Conservation (phyloP, 1,140 invertebrate species). For the Scaptodrosophila lebanonensis region DNA sequence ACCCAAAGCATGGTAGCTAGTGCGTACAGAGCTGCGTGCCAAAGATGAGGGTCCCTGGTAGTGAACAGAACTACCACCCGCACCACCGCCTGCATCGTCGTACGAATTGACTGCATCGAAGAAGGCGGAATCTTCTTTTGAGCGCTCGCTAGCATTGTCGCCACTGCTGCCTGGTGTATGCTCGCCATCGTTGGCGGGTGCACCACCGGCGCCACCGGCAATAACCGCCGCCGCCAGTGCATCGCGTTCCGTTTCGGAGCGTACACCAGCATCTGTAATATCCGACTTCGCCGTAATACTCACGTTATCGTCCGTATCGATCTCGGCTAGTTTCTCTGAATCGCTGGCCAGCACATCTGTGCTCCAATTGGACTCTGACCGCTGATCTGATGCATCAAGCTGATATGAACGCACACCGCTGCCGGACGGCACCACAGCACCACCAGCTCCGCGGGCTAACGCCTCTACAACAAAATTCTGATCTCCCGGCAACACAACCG, state of each 20-base stretch:
- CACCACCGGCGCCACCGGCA: conserved; percentile 15
- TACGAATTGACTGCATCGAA: conserved; percentile 69
- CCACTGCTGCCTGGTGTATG: conserved; percentile 52
- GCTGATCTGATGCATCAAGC: conserved; percentile 91
- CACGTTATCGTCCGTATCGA: conserved; percentile 88
- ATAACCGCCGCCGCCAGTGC: neutral
- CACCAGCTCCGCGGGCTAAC: conserved; percentile 34
- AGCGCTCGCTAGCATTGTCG: conserved; percentile 66
- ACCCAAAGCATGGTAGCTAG: conserved; percentile 62
- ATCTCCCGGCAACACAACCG: conserved; percentile 73
- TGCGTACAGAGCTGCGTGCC: conserved; percentile 67
- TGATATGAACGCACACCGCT: conserved; percentile 11
- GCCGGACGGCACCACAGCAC: neutral
- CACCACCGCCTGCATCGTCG: conserved; percentile 51
- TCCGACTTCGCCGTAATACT: conserved; percentile 86
- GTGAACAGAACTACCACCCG: conserved; percentile 15
- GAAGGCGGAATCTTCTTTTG: conserved; percentile 70
- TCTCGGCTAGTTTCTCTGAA: conserved; percentile 93
- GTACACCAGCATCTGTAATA: conserved; percentile 80
- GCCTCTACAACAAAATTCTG: conserved; percentile 68
- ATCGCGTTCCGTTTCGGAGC: conserved; percentile 81
- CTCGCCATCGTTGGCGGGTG: conserved; percentile 38
- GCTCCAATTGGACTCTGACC: conserved; percentile 96
- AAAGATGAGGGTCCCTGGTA: conserved; percentile 63
- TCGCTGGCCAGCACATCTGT: conserved; percentile 97